These are phyloP conservation scores for Balearica regulorum DNA, from an alignment of 2,797 vertebrate species.

Conservation along the genomic window DNA sequence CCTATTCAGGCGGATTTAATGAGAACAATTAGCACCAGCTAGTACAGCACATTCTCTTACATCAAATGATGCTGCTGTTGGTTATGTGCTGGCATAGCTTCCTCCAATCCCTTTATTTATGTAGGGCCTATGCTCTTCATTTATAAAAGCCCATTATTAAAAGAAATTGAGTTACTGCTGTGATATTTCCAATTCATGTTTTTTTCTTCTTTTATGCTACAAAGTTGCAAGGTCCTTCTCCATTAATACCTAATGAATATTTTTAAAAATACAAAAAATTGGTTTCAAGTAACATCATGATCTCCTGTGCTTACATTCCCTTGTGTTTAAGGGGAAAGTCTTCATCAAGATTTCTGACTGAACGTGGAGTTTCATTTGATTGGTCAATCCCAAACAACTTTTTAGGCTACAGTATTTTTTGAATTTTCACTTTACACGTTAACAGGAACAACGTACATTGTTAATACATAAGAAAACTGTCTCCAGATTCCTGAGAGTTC, in stretches of 20 bases:
- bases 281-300: background rate
- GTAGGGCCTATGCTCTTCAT: background rate
- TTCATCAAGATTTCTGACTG: background rate
- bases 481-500: background rate
- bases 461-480: background rate
- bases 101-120: background rate
- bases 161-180: background rate
- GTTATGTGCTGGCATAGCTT: background rate
- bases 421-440: background rate
- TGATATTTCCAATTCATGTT: background rate
- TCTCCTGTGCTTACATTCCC: background rate
- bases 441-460: background rate
- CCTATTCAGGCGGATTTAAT: conserved; percentile 47
- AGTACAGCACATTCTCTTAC: background rate
- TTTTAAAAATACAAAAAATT: background rate
- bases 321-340: background rate
- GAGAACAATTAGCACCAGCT: conserved; percentile 35
- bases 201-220: background rate
- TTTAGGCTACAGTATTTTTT: background rate
- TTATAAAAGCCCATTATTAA: background rate
- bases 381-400: background rate
- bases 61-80: background rate
- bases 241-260: background rate
- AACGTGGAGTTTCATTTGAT: background rate
- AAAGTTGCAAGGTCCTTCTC: background rate